phyloP scores from a whole-genome alignment of 2,888 invertebrate genomes.

The Hydropsyche betteni region DNA sequence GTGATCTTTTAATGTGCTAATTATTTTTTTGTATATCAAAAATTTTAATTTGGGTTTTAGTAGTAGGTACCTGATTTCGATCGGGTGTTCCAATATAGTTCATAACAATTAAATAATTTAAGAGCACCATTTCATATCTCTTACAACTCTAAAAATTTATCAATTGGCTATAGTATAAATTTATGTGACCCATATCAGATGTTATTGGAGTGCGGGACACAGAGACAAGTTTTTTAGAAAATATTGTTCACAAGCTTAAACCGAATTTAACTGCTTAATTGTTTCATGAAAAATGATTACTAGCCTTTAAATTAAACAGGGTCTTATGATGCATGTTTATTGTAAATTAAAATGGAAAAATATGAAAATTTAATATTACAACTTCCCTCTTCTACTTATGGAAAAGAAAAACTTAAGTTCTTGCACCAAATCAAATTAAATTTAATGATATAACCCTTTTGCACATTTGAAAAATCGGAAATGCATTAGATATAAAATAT shows the following conservation, averaged over 20 bases:
- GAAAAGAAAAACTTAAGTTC: not conserved
- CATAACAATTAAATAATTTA: constrained; percentile 29
- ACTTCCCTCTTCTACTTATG: not conserved
- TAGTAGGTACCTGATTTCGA: constrained; percentile 48
- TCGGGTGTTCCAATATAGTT: constrained; percentile 37
- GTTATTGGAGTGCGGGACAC: constrained; percentile 3
- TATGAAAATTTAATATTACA: constrained; percentile 2
- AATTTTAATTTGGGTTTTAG: constrained; percentile 26
- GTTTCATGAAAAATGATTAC: constrained; percentile 46
- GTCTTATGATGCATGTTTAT: constrained; percentile 47
- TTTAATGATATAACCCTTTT: not conserved
- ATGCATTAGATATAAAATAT: not conserved
- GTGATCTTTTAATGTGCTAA: constrained; percentile 47
- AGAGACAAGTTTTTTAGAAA: not conserved
- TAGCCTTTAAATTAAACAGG: constrained; percentile 52
- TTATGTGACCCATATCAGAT: constrained; percentile 9
- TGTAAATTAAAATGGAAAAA: constrained; percentile 40
- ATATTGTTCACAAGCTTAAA: constrained; percentile 50
- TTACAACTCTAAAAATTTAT: constrained; percentile 7
- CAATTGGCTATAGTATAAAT: constrained; percentile 21
- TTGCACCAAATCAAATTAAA: not conserved
- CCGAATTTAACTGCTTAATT: constrained; percentile 50
- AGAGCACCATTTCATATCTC: constrained; percentile 23
- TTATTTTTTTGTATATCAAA: constrained; percentile 24
- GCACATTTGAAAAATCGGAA: constrained; percentile 13